Percentiles rank a stretch among this genome's conserved stretches.
These are phyloP conservation scores for Eunapius fragilis DNA, from an alignment of 37 sponge, comb jelly and placozoan species.

Conservation along the genomic window DNA sequence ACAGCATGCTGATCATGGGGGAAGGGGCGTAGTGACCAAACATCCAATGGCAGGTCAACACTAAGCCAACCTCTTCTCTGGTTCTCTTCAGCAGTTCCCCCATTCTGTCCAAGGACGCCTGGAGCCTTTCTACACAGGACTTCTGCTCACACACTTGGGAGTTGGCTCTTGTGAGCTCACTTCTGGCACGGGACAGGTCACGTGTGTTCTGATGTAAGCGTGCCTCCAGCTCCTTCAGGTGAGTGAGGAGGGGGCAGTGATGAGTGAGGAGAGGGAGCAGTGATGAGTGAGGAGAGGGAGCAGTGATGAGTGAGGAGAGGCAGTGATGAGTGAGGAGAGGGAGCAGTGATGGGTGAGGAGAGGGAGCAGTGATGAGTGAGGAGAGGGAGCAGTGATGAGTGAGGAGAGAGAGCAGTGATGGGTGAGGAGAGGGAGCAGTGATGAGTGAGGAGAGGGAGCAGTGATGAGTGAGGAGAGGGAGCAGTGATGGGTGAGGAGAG, in stretches of 20 bases:
- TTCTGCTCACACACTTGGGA: background rate
- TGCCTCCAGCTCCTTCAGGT: constrained; percentile 22
- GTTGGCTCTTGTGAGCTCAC: background rate
- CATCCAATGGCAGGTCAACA: background rate
- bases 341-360: background rate
- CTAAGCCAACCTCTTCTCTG: background rate
- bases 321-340: too few relatives aligned
- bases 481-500: too few relatives aligned
- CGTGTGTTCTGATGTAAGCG: constrained; percentile 13
- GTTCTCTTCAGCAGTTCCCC: constrained; percentile 7
- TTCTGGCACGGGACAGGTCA: constrained; percentile 16
- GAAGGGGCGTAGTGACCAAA: background rate
- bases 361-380: too few relatives aligned
- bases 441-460: too few relatives aligned
- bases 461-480: too few relatives aligned
- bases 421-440: too few relatives aligned
- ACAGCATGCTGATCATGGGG: background rate
- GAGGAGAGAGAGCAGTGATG: too few relatives aligned
- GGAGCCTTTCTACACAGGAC: background rate
- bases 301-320: background rate
- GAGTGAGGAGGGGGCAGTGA: background rate
- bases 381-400: too few relatives aligned
- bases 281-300: constrained; percentile 1
- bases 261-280: background rate
- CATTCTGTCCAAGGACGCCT: constrained; percentile 2